Conservation (phyloP, 2,113 vertebrate genomes). For the human (Homo sapiens) region GRCh38 chr6:48018501-48019000, state of each 20-base stretch:
- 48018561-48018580: background rate
- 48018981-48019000: background rate
- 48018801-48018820: background rate
- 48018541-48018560: conserved; percentile 12
- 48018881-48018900: background rate
- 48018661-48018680: background rate
- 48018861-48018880: background rate
- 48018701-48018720: background rate
- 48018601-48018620: background rate
- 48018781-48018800: background rate
- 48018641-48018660: background rate
- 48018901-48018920: background rate
- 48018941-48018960: background rate
- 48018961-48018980: background rate
- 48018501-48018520: background rate
- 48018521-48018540: background rate
- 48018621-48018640: background rate
- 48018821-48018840: background rate
- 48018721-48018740: background rate
- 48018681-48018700: background rate
- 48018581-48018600: conserved; percentile 15
- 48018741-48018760: background rate
- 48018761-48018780: background rate
- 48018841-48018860: background rate
- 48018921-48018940: background rate